Evolutionary conservation across 2,888 invertebrate species (phyloP).

Genomic region (Eupithecia subumbrata): DNA sequence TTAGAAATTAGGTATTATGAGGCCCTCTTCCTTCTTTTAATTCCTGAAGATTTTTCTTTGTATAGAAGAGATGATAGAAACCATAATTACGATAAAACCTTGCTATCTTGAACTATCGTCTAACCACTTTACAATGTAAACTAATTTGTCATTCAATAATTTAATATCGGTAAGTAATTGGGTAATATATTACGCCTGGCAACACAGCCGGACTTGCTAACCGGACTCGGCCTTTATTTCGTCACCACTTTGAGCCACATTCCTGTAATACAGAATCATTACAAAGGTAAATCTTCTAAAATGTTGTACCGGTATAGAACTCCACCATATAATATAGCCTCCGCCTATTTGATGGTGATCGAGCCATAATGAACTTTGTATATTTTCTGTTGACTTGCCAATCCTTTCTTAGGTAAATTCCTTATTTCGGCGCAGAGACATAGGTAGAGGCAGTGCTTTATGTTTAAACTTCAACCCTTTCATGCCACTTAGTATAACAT

Average conservation of each 20-base stretch:
- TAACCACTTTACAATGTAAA: conserved; percentile 22
- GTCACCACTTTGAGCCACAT: conserved; percentile 39
- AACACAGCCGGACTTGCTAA: conserved; percentile 40
- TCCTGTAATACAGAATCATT: conserved; percentile 23
- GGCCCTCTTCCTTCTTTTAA: background rate
- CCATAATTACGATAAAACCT: background rate
- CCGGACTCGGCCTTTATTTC: conserved; percentile 45
- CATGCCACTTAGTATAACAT: too few relatives aligned
- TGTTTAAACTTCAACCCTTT: too few relatives aligned
- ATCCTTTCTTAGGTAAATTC: background rate
- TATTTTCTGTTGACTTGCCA: background rate
- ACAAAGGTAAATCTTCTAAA: background rate
- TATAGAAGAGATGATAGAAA: background rate
- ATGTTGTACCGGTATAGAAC: background rate
- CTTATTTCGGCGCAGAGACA: too few relatives aligned
- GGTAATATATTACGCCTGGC: conserved; percentile 41
- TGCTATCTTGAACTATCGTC: background rate
- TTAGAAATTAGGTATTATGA: too few relatives aligned
- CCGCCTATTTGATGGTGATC: background rate
- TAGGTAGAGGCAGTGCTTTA: too few relatives aligned
- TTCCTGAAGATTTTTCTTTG: background rate
- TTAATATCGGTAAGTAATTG: conserved; percentile 34
- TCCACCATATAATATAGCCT: background rate
- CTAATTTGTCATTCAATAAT: conserved; percentile 30
- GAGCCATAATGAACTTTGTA: background rate